Conservation (phyloP, 2,113 vertebrate species). For the Addax nasomaculatus region DNA sequence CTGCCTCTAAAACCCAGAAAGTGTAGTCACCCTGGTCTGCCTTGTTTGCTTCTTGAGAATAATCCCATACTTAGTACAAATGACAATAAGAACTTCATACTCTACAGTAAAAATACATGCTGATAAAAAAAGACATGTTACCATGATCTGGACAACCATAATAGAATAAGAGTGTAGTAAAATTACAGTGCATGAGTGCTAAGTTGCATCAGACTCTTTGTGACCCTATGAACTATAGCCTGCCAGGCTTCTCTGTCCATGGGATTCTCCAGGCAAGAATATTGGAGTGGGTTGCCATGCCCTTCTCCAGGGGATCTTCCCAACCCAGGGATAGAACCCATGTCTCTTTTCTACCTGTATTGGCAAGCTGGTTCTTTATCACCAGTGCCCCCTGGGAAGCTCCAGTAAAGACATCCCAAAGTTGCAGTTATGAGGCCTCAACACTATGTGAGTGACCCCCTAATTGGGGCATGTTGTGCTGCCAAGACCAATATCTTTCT, state of each 20-base stretch:
- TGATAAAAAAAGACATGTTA: background rate
- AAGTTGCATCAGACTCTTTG: background rate
- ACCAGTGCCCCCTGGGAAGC: background rate
- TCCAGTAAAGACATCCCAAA: background rate
- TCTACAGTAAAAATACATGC: background rate
- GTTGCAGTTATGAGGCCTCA: background rate
- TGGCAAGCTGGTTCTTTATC: background rate
- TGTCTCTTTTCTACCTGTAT: background rate
- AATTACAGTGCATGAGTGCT: background rate
- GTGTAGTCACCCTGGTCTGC: background rate
- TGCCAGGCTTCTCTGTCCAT: background rate
- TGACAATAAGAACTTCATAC: background rate
- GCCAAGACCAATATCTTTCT: background rate
- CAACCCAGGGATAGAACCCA: background rate
- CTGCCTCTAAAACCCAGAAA: background rate
- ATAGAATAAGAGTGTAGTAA: background rate
- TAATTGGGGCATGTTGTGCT: background rate
- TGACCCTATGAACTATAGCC: background rate
- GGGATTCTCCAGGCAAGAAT: background rate
- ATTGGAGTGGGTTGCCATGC: background rate
- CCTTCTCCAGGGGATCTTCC: background rate
- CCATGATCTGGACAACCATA: background rate
- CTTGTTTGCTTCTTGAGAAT: background rate
- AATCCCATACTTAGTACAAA: background rate
- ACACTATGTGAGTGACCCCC: background rate